Evolutionary conservation across 1,140 invertebrate genomes (phyloP), one percentile per base, ranked within the genome.

Genomic region (Scaptomyza graminum): DNA sequence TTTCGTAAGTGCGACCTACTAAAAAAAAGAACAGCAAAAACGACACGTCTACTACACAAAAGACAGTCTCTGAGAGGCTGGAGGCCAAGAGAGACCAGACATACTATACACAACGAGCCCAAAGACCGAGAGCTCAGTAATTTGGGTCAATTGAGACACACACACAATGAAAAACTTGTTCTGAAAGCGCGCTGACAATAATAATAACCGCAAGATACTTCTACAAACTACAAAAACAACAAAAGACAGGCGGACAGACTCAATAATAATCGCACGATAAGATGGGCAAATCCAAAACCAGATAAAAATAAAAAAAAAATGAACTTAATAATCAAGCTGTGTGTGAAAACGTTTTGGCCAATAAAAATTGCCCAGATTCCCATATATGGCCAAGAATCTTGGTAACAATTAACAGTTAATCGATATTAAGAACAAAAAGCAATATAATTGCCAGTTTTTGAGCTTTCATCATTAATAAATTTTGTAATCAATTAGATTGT

Each of bases 91-190:
- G 31, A n/a, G 12, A n/a, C 12, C 12, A 41, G 34, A 37, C 9
- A 11, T 11, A 37, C 12, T n/a, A 59, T 25, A 31, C 6, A 44
- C 50, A 56, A 28, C 9, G 61, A 56, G n/a, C 47, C 51, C 46
- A 71, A 65, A 71, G 70, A 64, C 52, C 31, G 34, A 51, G 34
- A 51, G 64, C 56, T 41, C n/a, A 16, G n/a, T 49, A 63, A 74
- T 74, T 74, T 69, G 59, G 71, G 71, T 74, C 71, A 74, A 74
- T 74, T 74, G 71, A 61, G 52, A 69, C 66, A 62, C 59, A 69
- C 66, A 62, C 52, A 70, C 46, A 60, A 60, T 51, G 18, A 28
- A 54, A 74, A 74, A 74, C 65, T 74, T 69, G 66, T 74, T 74
- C 71, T 74, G 52, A 69, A 69, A 68, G 47, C 54, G 59, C 12